Evolutionary conservation across 1,140 invertebrate species (phyloP).

Genomic region (Lepidurus arcticus): DNA sequence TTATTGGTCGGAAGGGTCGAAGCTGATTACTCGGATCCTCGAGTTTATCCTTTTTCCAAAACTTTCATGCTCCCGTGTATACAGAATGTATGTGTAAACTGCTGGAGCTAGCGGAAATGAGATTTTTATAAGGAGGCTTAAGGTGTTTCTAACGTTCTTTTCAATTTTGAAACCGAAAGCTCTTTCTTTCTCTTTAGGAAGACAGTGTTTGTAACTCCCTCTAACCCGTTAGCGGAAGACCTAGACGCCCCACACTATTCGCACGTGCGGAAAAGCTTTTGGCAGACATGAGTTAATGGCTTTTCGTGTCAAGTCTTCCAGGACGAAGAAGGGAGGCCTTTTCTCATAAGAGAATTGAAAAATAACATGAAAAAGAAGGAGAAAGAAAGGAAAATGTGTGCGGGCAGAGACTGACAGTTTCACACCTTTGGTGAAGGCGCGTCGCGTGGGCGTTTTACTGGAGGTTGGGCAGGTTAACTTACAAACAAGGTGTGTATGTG

Average conservation of each 20-base stretch:
- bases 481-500: neutral
- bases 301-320: neutral
- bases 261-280: slow-evolving; percentile 14
- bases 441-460: neutral
- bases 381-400: neutral
- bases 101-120: neutral
- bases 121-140: neutral
- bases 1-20: neutral
- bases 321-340: too few species aligned
- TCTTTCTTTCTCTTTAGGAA: neutral
- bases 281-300: slow-evolving; percentile 8
- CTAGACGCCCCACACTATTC: neutral
- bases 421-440: slow-evolving; percentile 5
- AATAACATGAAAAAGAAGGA: neutral
- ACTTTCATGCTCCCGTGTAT: neutral
- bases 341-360: neutral
- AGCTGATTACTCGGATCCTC: slow-evolving; percentile 5
- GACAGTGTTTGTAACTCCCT: neutral
- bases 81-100: neutral
- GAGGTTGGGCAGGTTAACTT: neutral
- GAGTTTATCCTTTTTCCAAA: neutral
- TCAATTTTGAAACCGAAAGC: neutral
- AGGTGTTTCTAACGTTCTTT: neutral
- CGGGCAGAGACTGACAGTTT: neutral
- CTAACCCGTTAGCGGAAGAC: neutral